Base-by-base conservation (phyloP, 2,888 invertebrate genomes). In the Digitonthophagus gazella region DNA sequence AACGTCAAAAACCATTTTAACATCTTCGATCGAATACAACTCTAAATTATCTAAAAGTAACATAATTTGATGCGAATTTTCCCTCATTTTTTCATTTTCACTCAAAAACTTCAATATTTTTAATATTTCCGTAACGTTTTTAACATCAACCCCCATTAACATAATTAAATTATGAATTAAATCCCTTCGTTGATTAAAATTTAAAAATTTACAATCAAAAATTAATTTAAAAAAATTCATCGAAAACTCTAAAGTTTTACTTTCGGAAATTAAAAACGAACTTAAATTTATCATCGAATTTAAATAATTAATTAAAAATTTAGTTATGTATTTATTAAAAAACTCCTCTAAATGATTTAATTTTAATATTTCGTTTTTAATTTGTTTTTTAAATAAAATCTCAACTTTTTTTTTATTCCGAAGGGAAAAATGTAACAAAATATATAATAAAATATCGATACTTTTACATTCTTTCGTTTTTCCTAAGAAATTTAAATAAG, bases 1-100 rank as follows among this genome's bases (percentile, higher is more conserved):
- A 73, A 95, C 84, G 78, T 93, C 90, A 87, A 93, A 93, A 8
- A 93, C 86, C 65, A 89, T 87, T 66, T 91, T 88, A 15, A 92
- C 89, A 84, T 95, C 93, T 69, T 86, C 85, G 55, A 95, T 81
- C 18, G 88, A 86, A 81, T 95, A 87, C 69, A 90, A 88, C 78
- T 92, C 91, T 67, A 93, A 84, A 81, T 91, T 90, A 78, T 95
- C 93, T 14, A 96, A 81, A 44, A 93, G 80, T 57, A 88, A 86
- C 80, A 91, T 83, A 79, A 90, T 83, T 76, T 88, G 85, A 19
- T 86, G 78, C 72, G 87, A 85, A 75, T 90, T 89, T n/a, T 85
- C 83, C 75, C 87, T 86, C 44, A 90, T 78, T 71, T 84, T 78
- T 8, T 81, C 76, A 70, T 86, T 81, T 19, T 72, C 71, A 5